Evolutionary conservation across 2,113 vertebrate species (phyloP).

Genomic region (Sorex araneus): DNA sequence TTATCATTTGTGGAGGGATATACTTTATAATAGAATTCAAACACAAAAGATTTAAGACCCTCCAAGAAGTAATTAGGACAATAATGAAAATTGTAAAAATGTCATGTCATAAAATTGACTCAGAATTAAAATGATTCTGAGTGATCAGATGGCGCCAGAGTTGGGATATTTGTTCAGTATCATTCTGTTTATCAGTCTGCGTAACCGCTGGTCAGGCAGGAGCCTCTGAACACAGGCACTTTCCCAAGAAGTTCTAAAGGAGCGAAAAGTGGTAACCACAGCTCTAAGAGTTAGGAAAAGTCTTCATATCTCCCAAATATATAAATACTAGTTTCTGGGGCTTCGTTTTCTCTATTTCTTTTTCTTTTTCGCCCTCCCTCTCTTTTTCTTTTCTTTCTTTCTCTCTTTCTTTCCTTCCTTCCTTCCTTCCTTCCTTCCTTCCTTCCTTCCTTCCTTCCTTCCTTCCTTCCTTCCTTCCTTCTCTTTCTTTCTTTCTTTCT

Average conservation of each 20-base stretch:
- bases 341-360: no score
- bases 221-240: not conserved
- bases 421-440: no score
- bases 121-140: constrained; percentile 69
- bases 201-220: constrained; percentile 6
- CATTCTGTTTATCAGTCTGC: constrained; percentile 65
- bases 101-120: constrained; percentile 66
- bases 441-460: no score
- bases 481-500: no score
- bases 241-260: not conserved
- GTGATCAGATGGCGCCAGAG: constrained; percentile 66
- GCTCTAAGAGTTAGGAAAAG: not conserved
- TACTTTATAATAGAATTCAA: constrained; percentile 20
- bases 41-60: constrained; percentile 32
- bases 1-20: constrained; percentile 23
- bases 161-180: constrained; percentile 60
- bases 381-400: no score
- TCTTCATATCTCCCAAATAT: not conserved
- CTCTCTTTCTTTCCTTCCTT: no score
- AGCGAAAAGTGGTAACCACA: not conserved
- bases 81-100: constrained; percentile 61
- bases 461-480: no score
- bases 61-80: constrained; percentile 75
- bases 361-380: no score
- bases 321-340: not conserved